Evolutionary conservation across 2,113 vertebrate species (phyloP).

Genomic region (Thermophis baileyi): DNA sequence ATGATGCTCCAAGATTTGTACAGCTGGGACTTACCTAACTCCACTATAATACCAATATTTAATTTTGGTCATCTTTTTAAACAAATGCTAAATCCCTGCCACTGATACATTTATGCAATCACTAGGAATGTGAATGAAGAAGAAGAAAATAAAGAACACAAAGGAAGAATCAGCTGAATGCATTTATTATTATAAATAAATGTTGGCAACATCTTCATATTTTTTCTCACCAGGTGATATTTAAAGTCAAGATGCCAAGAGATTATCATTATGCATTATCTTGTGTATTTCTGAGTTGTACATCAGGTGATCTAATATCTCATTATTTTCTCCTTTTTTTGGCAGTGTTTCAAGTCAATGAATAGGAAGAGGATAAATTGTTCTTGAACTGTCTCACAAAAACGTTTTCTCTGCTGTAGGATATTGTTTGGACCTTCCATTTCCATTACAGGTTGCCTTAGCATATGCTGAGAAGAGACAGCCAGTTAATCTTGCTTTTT

Average conservation of each 20-base stretch:
- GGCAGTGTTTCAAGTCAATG: constrained; percentile 37
- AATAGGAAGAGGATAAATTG: constrained; percentile 47
- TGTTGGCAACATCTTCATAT: constrained; percentile 15
- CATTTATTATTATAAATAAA: constrained; percentile 10
- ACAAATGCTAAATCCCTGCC: constrained; percentile 16
- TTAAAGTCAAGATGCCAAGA: neutral
- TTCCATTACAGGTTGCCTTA: neutral
- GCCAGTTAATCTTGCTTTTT: neutral
- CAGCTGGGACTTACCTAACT: neutral
- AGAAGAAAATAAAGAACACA: constrained; percentile 3
- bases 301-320: constrained; percentile 27
- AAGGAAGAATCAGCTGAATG: constrained; percentile 43
- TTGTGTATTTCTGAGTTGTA: constrained; percentile 14
- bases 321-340: neutral
- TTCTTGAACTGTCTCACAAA: constrained; percentile 50
- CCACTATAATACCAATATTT: neutral
- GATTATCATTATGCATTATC: constrained; percentile 34
- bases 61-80: neutral
- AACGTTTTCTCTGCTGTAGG: constrained; percentile 1
- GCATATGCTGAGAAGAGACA: neutral
- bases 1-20: neutral
- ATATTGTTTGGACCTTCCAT: neutral
- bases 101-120: constrained; percentile 3
- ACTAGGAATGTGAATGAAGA: constrained; percentile 4
- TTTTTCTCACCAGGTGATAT: neutral